Conservation (phyloP, 2,797 vertebrate genomes). For the Crocodylus rhombifer region DNA sequence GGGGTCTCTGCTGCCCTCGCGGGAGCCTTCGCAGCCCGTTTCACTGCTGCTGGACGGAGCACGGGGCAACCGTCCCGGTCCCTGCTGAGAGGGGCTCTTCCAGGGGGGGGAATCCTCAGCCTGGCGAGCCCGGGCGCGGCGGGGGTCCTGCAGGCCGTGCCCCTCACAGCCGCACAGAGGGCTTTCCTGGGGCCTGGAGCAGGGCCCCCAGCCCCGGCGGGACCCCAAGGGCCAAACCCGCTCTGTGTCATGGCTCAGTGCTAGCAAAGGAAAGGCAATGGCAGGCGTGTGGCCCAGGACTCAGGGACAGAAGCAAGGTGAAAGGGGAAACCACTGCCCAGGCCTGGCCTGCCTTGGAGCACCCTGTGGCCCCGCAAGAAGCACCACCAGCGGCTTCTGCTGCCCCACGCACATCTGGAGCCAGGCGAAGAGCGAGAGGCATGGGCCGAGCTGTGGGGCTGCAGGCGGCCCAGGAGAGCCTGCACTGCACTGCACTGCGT, state of each 20-base stretch:
- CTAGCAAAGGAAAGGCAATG: no score
- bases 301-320: neutral
- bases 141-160: no score
- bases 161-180: no score
- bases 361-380: neutral
- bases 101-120: neutral
- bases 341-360: neutral
- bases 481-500: neutral
- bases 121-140: neutral
- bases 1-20: neutral
- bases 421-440: neutral
- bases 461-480: neutral
- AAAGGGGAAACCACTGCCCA: neutral
- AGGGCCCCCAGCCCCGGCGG: neutral
- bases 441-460: neutral
- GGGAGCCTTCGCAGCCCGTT: fast-evolving
- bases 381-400: neutral
- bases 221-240: no score
- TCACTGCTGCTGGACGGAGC: fast-evolving
- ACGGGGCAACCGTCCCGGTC: fast-evolving
- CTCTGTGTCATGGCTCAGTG: no score
- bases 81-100: fast-evolving
- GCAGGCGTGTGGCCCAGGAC: neutral
- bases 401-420: neutral
- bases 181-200: no score